Percentiles rank a stretch among this genome's conserved stretches.
These are phyloP conservation scores for Xylocopa sonorina DNA, from an alignment of 1,140 invertebrate genomes.

Conservation along the genomic window DNA sequence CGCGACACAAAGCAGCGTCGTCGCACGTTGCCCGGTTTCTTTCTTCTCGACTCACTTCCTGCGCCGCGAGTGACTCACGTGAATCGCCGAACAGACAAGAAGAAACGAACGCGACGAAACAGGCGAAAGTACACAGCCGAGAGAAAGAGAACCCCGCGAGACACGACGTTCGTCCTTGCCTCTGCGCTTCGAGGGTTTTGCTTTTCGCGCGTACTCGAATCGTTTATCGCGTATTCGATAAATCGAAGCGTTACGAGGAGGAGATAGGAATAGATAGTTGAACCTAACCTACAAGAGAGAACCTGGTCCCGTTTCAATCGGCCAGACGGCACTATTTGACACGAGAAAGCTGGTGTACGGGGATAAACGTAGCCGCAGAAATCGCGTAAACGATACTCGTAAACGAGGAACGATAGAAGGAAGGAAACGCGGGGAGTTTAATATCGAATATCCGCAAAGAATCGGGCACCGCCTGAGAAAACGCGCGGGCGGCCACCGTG, in stretches of 20 bases:
- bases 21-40: slow-evolving; percentile 53
- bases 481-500: slow-evolving; percentile 50
- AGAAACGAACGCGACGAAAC: slow-evolving; percentile 23
- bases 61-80: slow-evolving; percentile 60
- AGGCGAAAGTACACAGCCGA: slow-evolving; percentile 31
- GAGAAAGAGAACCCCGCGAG: neutral
- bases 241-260: neutral
- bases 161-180: neutral
- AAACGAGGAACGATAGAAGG: neutral
- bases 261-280: neutral
- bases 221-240: slow-evolving; percentile 27
- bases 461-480: slow-evolving; percentile 44
- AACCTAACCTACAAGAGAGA: slow-evolving; percentile 37
- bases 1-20: slow-evolving; percentile 6
- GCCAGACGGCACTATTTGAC: slow-evolving; percentile 25
- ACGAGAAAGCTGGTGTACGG: slow-evolving; percentile 6
- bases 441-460: neutral
- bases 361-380: neutral
- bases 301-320: neutral
- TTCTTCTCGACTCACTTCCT: slow-evolving; percentile 67
- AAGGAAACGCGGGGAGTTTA: neutral
- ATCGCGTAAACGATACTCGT: neutral
- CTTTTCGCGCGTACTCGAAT: slow-evolving; percentile 2
- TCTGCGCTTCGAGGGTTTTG: no score
- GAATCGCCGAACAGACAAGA: slow-evolving; percentile 52